A percentile compares a stretch with the other conserved stretches of the same genome.
Conservation (phyloP, 2,888 invertebrate genomes). For the Platycheirus rosarum region DNA sequence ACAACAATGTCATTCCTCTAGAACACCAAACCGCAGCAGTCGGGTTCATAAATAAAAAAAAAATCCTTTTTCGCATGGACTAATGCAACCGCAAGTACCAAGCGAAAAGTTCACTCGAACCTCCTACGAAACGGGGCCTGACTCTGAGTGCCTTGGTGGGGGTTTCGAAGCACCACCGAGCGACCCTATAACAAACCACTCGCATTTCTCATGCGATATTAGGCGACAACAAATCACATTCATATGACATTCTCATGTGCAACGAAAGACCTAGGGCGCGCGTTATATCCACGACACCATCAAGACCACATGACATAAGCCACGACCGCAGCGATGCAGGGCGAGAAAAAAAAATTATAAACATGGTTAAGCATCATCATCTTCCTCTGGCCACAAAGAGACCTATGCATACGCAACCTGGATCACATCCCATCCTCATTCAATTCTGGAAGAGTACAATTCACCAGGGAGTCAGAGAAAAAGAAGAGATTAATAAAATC, state of each 20-base stretch:
- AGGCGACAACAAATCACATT: constrained; percentile 72
- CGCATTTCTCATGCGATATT: constrained; percentile 47
- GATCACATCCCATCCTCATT: background rate
- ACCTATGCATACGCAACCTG: constrained; percentile 41
- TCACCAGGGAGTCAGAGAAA: constrained; percentile 21
- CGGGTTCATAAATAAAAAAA: constrained; percentile 55
- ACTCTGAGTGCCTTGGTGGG: constrained; percentile 10
- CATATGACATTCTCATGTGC: constrained; percentile 58
- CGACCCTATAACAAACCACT: constrained; percentile 49
- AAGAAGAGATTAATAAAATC: constrained; percentile 69
- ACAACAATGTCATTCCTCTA: constrained; percentile 44
- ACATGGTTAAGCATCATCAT: constrained; percentile 36
- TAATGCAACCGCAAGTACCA: constrained; percentile 38
- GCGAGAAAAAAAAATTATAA: constrained; percentile 5
- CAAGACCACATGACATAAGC: constrained; percentile 68
- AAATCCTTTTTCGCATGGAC: constrained; percentile 36
- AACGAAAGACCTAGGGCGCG: constrained; percentile 41
- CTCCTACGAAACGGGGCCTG: constrained; percentile 17
- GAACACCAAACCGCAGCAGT: constrained; percentile 51
- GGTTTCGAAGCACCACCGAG: constrained; percentile 20
- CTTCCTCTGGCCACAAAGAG: constrained; percentile 47
- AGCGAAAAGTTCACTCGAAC: constrained; percentile 18
- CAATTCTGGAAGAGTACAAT: constrained; percentile 10
- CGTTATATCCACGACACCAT: constrained; percentile 58
- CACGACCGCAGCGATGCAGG: constrained; percentile 51